Evolutionary conservation across 2,888 invertebrate genomes (phyloP), one percentile per base, ranked within the genome.

Genomic region (Papilio demoleus): DNA sequence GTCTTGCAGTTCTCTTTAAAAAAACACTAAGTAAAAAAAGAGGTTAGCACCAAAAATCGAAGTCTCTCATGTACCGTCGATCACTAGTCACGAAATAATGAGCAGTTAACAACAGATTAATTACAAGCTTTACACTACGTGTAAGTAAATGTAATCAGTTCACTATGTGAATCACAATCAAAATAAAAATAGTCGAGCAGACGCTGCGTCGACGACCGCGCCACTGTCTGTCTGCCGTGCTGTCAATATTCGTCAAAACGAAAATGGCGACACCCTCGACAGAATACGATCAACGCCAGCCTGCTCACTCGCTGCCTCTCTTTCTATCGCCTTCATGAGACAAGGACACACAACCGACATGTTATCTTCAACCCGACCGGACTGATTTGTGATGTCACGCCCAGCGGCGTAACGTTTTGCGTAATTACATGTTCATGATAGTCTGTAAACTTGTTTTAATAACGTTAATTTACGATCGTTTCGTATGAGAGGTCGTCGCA

Each of bases 181-280:
- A 92, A 92, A 92, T 92, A 92, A 92, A 92, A 92, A 92, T 91
- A 90, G 84, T 87, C 81, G 80, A 80, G 84, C 82, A 91, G 91
- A 92, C 90, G 90, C 88, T 87, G 86, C 85, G 90, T 91, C 92
- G 88, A 87, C 88, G 85, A 80, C 87, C 90, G 90, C 90, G 89
- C 88, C 87, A 84, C 91, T 90, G 91, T 91, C 91, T 92, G 91
- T 91, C 92, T 92, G 91, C 88, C 86, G 85, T 78, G 94, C 94
- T 94, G 94, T 94, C 94, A 94, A 94, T 94, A 94, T 94, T 94
- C 94, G 94, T 94, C 94, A 94, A 94, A 93, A 91, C 85, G 94
- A 94, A 94, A 94, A 94, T 94, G 94, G 94, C 94, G 94, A 94
- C 94, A 94, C 94, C 94, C 91, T 91, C 92, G 90, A 90, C 90